phyloP scores from a whole-genome alignment of 1,140 invertebrate species.

The Berghia stephanieae region DNA sequence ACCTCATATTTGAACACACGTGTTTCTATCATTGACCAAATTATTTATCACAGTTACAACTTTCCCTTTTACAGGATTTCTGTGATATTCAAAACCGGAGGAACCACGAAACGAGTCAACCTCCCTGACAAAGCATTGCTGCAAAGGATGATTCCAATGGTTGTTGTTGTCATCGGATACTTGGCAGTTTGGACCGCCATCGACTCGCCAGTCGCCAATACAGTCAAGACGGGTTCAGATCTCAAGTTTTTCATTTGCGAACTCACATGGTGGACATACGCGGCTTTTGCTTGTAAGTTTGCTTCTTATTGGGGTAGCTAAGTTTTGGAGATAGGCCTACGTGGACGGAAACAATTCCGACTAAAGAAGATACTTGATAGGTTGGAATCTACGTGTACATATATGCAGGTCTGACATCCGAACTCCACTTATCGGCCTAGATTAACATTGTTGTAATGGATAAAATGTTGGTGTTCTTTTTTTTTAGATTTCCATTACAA shows the following conservation, averaged over 20 bases:
- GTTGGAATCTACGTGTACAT: too few relatives aligned
- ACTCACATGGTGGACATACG: conserved; percentile 48
- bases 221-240: conserved; percentile 51
- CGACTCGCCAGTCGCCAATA: conserved; percentile 75
- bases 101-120: conserved; percentile 91
- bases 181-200: conserved; percentile 85
- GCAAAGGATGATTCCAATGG: conserved; percentile 90
- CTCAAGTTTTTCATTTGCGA: conserved; percentile 52
- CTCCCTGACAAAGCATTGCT: conserved; percentile 88
- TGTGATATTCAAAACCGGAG: conserved; percentile 88
- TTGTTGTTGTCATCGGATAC: conserved; percentile 88
- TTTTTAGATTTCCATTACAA: too few relatives aligned
- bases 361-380: too few relatives aligned
- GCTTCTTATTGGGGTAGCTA: neutral
- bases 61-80: conserved; percentile 78
- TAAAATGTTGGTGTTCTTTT: too few relatives aligned
- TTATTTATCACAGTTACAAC: too few relatives aligned
- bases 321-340: neutral
- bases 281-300: conserved; percentile 42
- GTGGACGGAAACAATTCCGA: neutral
- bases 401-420: too few relatives aligned
- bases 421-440: too few relatives aligned
- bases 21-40: too few relatives aligned
- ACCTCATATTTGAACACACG: too few relatives aligned
- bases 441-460: too few relatives aligned